Evolutionary conservation across 2,797 vertebrate species (phyloP), one percentile per base, ranked within the genome.

Genomic region (Acridotheres tristis): DNA sequence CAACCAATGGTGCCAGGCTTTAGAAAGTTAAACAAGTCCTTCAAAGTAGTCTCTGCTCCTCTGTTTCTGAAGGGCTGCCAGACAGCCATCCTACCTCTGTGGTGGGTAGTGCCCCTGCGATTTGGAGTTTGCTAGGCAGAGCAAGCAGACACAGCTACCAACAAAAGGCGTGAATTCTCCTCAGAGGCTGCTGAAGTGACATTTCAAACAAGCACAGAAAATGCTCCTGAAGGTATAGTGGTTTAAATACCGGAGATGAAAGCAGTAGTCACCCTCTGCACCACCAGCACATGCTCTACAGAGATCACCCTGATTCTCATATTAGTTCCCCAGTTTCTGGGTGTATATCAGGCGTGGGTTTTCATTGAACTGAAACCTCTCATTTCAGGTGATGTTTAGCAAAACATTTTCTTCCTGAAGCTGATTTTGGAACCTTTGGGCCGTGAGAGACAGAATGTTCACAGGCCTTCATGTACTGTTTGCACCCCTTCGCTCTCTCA

Each of bases 301-400:
- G 77, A 77, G 34, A 20, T 76, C 36, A 36, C 67, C 47, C 42
- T 48, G 25, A 51, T 68, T 55, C n/a, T 87, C 10, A 8, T 80
- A 80, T 90, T 2, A 1, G 57, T 47, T 83, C 47, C 22, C 36
- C 26, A 43, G 40, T 25, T 42, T 82, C 61, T 30, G 11, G 38
- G 43, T 20, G 16, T 15, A 3, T 25, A 55, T 38, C 47, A 78
- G 23, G 59, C 5, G 2, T 13, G 10, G 58, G 19, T 74, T 94
- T 93, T 42, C 65, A 71, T 20, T 74, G 59, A 94, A 68, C 16
- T 61, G 47, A 73, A 96, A 74, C 32, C 30, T 89, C 77, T 90
- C 0, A 0, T 73, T 95, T 87, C 2, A 2, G 38, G 40, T 50
- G 43, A 80, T 25, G 23, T 54, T 90, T 53, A 86, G 42, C 7